These are phyloP conservation scores for Sebastolobus altivelis DNA, from an alignment of 2,797 vertebrate genomes.

Conservation along the genomic window DNA sequence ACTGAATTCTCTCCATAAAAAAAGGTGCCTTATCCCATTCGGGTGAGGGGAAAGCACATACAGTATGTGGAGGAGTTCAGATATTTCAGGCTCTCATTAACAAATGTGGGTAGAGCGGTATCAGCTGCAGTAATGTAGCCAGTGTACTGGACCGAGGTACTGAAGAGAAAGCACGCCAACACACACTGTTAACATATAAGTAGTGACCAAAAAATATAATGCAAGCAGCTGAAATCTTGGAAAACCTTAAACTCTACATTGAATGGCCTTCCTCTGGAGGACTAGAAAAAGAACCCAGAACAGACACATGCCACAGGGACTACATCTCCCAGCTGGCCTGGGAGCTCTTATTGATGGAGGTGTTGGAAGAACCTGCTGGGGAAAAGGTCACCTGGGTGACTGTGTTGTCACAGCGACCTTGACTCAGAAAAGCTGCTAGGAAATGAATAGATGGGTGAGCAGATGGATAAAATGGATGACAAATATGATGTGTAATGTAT, in stretches of 20 bases:
- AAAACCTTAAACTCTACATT: neutral
- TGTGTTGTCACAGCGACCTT: slow-evolving; percentile 37
- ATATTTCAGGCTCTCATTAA: slow-evolving; percentile 16
- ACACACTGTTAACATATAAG: neutral
- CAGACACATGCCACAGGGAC: slow-evolving; percentile 37
- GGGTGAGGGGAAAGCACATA: neutral
- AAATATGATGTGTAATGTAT: slow-evolving; percentile 9
- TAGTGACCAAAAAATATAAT: neutral
- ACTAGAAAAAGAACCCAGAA: neutral
- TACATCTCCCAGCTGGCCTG: slow-evolving; percentile 43
- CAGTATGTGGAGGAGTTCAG: neutral
- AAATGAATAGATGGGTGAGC: slow-evolving; percentile 10
- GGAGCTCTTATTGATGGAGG: slow-evolving; percentile 6
- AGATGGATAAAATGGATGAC: neutral
- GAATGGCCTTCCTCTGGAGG: neutral
- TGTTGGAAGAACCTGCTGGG: slow-evolving; percentile 26
- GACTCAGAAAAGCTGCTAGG: slow-evolving; percentile 26
- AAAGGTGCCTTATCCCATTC: neutral
- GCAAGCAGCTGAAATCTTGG: neutral
- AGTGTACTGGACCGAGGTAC: neutral
- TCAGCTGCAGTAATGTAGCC: neutral
- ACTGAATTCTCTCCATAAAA: neutral
- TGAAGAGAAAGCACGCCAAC: neutral
- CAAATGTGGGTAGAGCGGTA: neutral
- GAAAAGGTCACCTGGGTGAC: slow-evolving; percentile 41